phyloP scores from a whole-genome alignment of 2,797 vertebrate species.

The Enteromius viviparus region DNA sequence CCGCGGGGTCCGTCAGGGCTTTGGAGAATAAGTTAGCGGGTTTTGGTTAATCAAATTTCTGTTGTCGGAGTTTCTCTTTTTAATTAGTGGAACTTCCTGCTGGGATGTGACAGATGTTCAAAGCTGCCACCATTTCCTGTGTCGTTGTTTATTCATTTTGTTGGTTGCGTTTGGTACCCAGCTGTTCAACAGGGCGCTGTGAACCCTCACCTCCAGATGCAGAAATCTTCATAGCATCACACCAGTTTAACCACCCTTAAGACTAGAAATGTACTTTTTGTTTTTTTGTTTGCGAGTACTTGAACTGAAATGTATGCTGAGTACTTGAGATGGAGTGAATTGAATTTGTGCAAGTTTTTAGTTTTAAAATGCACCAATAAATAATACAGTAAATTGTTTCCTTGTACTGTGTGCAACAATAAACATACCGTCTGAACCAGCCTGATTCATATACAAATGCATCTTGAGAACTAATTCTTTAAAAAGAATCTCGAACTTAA shows the following conservation, averaged over 20 bases:
- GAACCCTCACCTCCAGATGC: slow-evolving; percentile 7
- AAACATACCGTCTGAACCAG: not conserved
- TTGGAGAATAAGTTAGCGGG: slow-evolving; percentile 67
- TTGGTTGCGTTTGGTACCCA: slow-evolving; percentile 45
- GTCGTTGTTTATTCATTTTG: slow-evolving; percentile 37
- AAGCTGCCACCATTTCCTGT: slow-evolving; percentile 60
- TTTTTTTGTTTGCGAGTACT: not conserved
- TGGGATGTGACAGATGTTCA: slow-evolving; percentile 61
- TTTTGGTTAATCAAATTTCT: slow-evolving; percentile 71
- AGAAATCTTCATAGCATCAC: not conserved
- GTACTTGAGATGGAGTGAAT: not conserved
- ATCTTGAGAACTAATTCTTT: not conserved
- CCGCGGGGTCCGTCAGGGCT: slow-evolving; percentile 57
- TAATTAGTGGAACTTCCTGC: slow-evolving; percentile 73
- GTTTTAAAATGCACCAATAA: not conserved
- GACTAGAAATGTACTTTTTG: not conserved
- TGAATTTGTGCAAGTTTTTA: not conserved
- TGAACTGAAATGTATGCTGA: not conserved
- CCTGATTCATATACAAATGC: not conserved
- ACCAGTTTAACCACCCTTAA: not conserved
- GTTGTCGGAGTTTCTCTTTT: slow-evolving; percentile 70
- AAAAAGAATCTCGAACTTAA: not conserved
- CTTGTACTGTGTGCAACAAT: not conserved
- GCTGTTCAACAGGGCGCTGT: slow-evolving; percentile 4
- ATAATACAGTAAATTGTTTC: not conserved